Evolutionary conservation across 2,888 invertebrate species (phyloP), one percentile per base, ranked within the genome.

Genomic region (Dryobota labecula): DNA sequence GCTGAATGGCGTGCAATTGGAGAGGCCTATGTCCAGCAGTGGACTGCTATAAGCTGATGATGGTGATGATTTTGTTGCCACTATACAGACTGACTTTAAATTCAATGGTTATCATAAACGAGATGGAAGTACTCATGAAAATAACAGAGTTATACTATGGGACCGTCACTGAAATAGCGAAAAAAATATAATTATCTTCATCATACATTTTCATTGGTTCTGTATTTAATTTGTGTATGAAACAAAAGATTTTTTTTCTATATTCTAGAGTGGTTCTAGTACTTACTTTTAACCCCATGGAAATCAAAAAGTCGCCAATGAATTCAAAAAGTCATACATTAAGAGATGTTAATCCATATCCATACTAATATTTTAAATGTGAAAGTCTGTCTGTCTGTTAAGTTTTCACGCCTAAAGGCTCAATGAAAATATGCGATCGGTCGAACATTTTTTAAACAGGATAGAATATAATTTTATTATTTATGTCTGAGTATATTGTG

Each of bases 391-490:
- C n/a, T n/a, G n/a, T n/a, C n/a, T n/a, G n/a, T n/a, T n/a, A n/a
- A n/a, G n/a, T n/a, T n/a, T n/a, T n/a, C n/a, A n/a, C n/a, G n/a
- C n/a, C n/a, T n/a, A n/a, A n/a, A n/a, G n/a, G n/a, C n/a, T n/a
- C n/a, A 51, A 45, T 62, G 8, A 7, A 67, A 71, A 53, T 53
- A 36, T 51, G 51, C 33, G 11, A 51, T 18, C 13, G 8, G 11
- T 27, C 13, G 41, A 18, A 27, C 27, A 60, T 60, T 67, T 60
- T 45, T n/a, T n/a, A 33, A 43, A 41, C 20, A 11, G 15, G 15
- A 41, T 41, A 41, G 41, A 13, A 41, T n/a, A n/a, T n/a, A n/a
- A n/a, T n/a, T n/a, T n/a, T 41, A 41, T 15, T 5, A 41, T 41
- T 41, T 15, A 41, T 41, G 13, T 15, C 5, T 41, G 5, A 41